Evolutionary conservation across 2,888 invertebrate genomes (phyloP).

Genomic region (Hymenopus coronatus): DNA sequence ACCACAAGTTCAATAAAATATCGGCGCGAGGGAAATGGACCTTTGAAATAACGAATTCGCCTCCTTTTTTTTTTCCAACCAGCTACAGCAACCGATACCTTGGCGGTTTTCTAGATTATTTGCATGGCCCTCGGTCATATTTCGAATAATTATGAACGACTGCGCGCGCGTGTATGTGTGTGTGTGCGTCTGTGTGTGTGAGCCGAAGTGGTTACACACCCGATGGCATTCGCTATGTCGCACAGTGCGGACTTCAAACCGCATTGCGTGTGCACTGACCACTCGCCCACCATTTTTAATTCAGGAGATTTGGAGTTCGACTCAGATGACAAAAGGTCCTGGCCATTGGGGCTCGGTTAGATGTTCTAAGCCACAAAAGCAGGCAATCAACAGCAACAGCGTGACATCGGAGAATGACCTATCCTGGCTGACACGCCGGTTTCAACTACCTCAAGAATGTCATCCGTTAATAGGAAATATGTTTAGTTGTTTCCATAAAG

Average conservation of each 20-base stretch:
- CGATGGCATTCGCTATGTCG: background rate
- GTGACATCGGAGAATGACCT: background rate
- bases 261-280: background rate
- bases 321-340: background rate
- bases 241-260: background rate
- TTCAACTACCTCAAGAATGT: background rate
- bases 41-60: constrained; percentile 19
- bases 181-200: background rate
- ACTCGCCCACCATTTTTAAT: background rate
- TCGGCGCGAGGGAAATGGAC: constrained; percentile 21
- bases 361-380: background rate
- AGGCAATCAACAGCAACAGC: background rate
- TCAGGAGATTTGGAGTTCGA: background rate
- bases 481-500: no score
- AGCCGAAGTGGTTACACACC: background rate
- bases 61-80: constrained; percentile 1
- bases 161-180: background rate
- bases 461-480: no score
- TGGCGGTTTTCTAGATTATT: constrained; percentile 6
- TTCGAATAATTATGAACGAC: background rate
- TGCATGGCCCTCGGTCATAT: background rate
- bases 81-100: background rate
- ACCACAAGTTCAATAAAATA: constrained; percentile 22
- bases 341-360: background rate
- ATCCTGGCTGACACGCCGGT: background rate